phyloP scores from a whole-genome alignment of 2,888 invertebrate species.

The Ormia ochracea region DNA sequence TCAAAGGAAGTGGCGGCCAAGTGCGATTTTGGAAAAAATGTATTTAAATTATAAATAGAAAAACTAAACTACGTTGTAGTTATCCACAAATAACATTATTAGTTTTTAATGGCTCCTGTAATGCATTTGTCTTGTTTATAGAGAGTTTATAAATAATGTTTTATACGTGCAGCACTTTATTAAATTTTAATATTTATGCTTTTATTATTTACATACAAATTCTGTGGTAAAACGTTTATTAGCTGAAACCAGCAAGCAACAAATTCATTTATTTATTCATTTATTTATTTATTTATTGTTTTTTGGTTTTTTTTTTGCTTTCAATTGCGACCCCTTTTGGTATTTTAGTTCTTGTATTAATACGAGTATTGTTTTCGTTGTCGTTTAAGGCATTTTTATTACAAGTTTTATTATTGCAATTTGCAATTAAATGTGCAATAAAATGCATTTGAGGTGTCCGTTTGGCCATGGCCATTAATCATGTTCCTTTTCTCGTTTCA shows the following conservation, averaged over 20 bases:
- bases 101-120: constrained; percentile 42
- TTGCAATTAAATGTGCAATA: constrained; percentile 61
- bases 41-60: background rate
- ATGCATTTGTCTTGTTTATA: constrained; percentile 56
- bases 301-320: background rate
- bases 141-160: constrained; percentile 22
- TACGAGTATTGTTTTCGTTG: background rate
- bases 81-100: constrained; percentile 6
- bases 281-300: too few species aligned
- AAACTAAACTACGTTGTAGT: background rate
- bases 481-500: constrained; percentile 43
- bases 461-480: constrained; percentile 64
- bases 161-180: constrained; percentile 56
- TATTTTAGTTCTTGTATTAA: background rate
- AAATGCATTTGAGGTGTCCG: constrained; percentile 63
- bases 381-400: constrained; percentile 50
- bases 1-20: constrained; percentile 50
- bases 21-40: constrained; percentile 16
- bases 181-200: constrained; percentile 57
- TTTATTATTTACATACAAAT: constrained; percentile 41
- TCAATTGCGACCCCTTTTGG: constrained; percentile 42
- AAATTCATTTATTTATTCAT: constrained; percentile 19
- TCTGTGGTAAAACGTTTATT: constrained; percentile 10
- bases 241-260: background rate
- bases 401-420: constrained; percentile 61